Base-by-base conservation (phyloP, 2,113 vertebrate genomes). In the Nibea albiflora region DNA sequence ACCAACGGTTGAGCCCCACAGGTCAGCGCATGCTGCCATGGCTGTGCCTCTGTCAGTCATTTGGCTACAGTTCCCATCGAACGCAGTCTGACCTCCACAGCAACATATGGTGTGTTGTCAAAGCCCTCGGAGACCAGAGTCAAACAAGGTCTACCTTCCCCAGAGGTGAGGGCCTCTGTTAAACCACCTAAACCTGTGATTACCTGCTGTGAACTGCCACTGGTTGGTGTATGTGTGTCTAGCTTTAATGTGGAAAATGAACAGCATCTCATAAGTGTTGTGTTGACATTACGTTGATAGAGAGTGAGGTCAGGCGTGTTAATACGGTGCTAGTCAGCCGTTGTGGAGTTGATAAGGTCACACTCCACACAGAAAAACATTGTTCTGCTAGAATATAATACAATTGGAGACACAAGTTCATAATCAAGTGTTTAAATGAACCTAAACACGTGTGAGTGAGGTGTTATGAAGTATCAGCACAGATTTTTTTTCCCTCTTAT, bases 51-150 rank as follows among this genome's bases (percentile, higher is more conserved):
- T 85, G 69, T 81, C 82, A 78, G 75, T 69, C 72, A 31, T 69
- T 80, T 80, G 53, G 74, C 62, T 31, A 47, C 35, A 42, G 44
- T 16, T 84, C 76, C 81, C 78, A 77, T 62, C 71, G 15, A 77
- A 56, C 67, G 81, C 80, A 77, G 58, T 24, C 11, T 4, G 65
- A 50, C 64, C 69, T 64, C 54, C 17, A 69, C 11, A 65, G 65
- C 74, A 80, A 78, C 88, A 90, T 83, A 92, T 89, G 85, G 83
- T n/a, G 60, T 77, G 65, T 83, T 72, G 78, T 88, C 76, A 80
- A 83, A 81, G 52, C 86, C 72, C 81, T 77, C 26, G 53, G 87
- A 85, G 86, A 73, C 67, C 71, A 24, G 44, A 64, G 20, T 84
- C 74, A 85, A 81, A 92, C 88, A 90, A 81, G 78, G 65, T 42